Conservation (phyloP, 2,888 invertebrate species). For the Caradrina clavipalpis region DNA sequence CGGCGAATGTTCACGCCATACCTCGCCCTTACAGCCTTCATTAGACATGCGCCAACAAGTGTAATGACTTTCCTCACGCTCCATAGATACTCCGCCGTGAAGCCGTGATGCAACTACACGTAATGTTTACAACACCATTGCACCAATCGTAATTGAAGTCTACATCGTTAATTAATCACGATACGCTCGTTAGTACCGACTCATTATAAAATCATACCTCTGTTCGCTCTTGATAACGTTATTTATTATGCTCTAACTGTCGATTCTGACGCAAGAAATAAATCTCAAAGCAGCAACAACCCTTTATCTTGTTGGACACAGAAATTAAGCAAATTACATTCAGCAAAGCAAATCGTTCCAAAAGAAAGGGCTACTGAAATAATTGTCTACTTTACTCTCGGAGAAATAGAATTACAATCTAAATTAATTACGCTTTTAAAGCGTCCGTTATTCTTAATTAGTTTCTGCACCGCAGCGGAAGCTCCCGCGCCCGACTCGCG, state of each 20-base stretch:
- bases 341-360: constrained; percentile 87
- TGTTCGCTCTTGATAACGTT: constrained; percentile 47
- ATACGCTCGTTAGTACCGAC: constrained; percentile 65
- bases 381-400: constrained; percentile 90
- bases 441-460: constrained; percentile 91
- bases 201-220: constrained; percentile 64
- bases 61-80: constrained; percentile 79
- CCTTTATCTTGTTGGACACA: constrained; percentile 85
- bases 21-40: constrained; percentile 74
- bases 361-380: constrained; percentile 91
- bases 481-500: constrained; percentile 84
- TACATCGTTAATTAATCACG: constrained; percentile 64
- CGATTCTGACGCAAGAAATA: constrained; percentile 62
- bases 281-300: constrained; percentile 70
- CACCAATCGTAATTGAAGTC: constrained; percentile 65
- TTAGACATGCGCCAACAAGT: constrained; percentile 78
- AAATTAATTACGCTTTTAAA: constrained; percentile 91
- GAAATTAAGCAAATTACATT: constrained; percentile 89
- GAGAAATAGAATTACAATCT: constrained; percentile 91
- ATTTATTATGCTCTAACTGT: constrained; percentile 51
- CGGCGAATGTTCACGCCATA: constrained; percentile 51
- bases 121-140: constrained; percentile 58
- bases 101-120: constrained; percentile 41
- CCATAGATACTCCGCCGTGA: constrained; percentile 50
- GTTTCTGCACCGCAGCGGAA: constrained; percentile 91